phyloP scores from a whole-genome alignment of 2,888 invertebrate genomes.

The Masnerella sp. region DNA sequence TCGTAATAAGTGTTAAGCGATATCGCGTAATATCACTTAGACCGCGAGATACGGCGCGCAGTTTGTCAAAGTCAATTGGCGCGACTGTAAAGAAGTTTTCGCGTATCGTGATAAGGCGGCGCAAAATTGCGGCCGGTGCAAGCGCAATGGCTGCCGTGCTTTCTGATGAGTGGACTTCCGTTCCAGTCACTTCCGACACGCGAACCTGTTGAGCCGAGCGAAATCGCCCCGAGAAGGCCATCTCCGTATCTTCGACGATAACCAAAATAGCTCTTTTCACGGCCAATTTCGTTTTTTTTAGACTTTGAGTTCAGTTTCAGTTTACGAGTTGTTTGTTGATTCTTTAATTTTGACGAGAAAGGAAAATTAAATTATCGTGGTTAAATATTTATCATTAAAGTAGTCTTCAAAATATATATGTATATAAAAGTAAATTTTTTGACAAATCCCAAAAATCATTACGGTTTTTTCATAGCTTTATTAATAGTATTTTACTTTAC shows the following conservation, averaged over 20 bases:
- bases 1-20: conserved; percentile 19
- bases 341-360: too few species aligned
- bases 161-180: conserved; percentile 72
- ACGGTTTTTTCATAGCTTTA: too few species aligned
- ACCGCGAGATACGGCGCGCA: conserved; percentile 18
- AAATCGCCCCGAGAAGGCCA: conserved; percentile 24
- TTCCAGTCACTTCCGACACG: conserved; percentile 72
- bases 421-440: too few species aligned
- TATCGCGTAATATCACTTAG: conserved; percentile 34
- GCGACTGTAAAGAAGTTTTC: conserved; percentile 37
- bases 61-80: conserved; percentile 52
- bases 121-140: conserved; percentile 49
- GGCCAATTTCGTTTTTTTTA: conserved; percentile 22
- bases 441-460: too few species aligned
- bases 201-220: conserved; percentile 73
- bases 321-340: too few species aligned
- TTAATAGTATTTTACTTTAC: too few species aligned
- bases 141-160: conserved; percentile 51
- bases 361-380: too few species aligned
- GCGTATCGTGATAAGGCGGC: conserved; percentile 45
- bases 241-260: conserved; percentile 29
- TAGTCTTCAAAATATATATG: too few species aligned
- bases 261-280: conserved; percentile 44
- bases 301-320: not conserved
- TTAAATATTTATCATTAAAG: too few species aligned